Percentiles rank a stretch among this genome's conserved stretches.
Evolutionary conservation across 2,888 invertebrate species (phyloP).

Genomic region (Nesidiocoris tenuis): DNA sequence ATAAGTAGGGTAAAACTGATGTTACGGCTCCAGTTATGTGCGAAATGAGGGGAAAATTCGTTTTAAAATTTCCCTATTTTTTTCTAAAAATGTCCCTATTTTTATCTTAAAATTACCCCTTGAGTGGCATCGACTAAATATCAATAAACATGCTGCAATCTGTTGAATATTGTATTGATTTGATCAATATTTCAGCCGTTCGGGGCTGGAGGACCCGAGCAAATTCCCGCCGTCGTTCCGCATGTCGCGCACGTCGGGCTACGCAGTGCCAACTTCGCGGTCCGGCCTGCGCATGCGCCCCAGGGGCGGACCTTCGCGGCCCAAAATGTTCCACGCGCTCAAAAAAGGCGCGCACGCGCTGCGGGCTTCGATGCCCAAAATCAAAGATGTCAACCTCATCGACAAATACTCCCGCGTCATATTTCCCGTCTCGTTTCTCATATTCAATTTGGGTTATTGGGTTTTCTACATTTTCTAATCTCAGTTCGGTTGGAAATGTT

Average conservation of each 20-base stretch:
- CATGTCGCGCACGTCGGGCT: conserved; percentile 62
- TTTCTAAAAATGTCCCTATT: too few relatives aligned
- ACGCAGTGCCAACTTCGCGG: conserved; percentile 53
- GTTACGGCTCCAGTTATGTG: too few relatives aligned
- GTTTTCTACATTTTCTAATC: conserved; percentile 71
- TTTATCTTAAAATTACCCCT: too few relatives aligned
- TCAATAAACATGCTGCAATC: too few relatives aligned
- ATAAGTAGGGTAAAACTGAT: too few relatives aligned
- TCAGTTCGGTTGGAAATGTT: conserved; percentile 18
- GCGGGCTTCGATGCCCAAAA: conserved; percentile 89
- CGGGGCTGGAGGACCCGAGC: conserved; percentile 57
- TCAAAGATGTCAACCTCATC: conserved; percentile 95
- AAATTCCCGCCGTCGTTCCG: conserved; percentile 75
- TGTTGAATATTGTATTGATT: too few relatives aligned
- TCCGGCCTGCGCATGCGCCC: conserved; percentile 59
- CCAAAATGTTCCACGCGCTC: conserved; percentile 77
- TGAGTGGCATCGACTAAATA: too few relatives aligned
- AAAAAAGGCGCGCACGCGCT: conserved; percentile 81
- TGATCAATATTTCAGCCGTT: too few relatives aligned
- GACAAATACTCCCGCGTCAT: conserved; percentile 95
- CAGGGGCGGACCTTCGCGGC: conserved; percentile 60
- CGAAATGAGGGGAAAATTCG: too few relatives aligned
- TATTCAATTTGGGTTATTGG: conserved; percentile 96
- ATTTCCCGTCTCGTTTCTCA: conserved; percentile 91
- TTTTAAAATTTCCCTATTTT: too few relatives aligned